Percentiles rank a stretch among this genome's conserved stretches.
These are phyloP conservation scores for Drosophila miranda DNA, from an alignment of 1,140 invertebrate species.

Conservation along the genomic window DNA sequence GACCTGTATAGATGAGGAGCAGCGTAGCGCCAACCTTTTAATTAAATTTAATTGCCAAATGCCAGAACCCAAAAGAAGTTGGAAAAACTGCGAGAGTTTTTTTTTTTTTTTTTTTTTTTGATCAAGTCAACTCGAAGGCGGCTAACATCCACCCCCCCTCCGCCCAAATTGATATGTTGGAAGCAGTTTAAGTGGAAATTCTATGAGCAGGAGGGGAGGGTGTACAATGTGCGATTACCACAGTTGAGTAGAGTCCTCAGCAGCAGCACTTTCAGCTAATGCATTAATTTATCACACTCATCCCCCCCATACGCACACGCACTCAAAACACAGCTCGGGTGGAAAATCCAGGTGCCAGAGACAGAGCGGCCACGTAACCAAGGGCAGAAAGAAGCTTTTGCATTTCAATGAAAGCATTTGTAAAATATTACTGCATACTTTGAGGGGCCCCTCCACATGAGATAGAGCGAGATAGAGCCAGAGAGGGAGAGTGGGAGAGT, in stretches of 20 bases:
- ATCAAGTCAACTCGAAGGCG: slow-evolving; percentile 34
- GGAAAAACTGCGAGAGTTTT: slow-evolving; percentile 36
- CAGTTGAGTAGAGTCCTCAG: slow-evolving; percentile 17
- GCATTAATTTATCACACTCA: slow-evolving; percentile 51
- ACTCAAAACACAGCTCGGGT: background rate
- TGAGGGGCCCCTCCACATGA: slow-evolving; percentile 25
- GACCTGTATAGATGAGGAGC: slow-evolving; percentile 45
- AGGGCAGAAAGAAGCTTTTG: slow-evolving; percentile 53
- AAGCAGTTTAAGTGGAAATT: too few species aligned
- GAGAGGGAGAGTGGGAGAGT: background rate
- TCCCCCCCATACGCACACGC: background rate
- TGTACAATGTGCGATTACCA: slow-evolving; percentile 19
- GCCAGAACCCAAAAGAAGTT: slow-evolving; percentile 28
- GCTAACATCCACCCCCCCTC: background rate
- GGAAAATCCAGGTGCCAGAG: slow-evolving; percentile 41
- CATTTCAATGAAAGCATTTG: slow-evolving; percentile 63
- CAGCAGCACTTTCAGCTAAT: slow-evolving; percentile 38
- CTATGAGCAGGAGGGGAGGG: background rate
- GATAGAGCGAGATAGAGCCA: background rate
- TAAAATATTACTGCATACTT: slow-evolving; percentile 66
- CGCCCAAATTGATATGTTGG: slow-evolving; percentile 8
- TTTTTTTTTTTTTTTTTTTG: slow-evolving; percentile 18
- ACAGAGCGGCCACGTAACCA: slow-evolving; percentile 42
- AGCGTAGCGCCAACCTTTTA: slow-evolving; percentile 63
- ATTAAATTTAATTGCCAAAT: slow-evolving; percentile 80